phyloP scores from a whole-genome alignment of 2,888 invertebrate genomes.

The Acanthopleura granulata region DNA sequence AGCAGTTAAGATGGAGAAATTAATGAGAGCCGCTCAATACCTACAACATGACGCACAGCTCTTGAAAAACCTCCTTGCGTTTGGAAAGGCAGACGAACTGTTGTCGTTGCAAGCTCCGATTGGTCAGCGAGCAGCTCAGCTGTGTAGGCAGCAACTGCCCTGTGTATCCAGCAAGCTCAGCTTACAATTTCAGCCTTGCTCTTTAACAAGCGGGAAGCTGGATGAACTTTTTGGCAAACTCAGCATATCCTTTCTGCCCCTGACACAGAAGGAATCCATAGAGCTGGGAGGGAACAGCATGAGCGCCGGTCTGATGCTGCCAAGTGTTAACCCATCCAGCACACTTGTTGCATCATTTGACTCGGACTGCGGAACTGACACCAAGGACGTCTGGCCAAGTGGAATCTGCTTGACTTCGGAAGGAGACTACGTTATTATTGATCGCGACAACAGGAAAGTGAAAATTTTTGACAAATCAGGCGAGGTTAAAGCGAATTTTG shows the following conservation, averaged over 20 bases:
- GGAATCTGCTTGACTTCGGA: constrained; percentile 49
- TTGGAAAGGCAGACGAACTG: constrained; percentile 55
- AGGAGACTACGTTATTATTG: constrained; percentile 53
- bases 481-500: constrained; percentile 43
- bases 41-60: constrained; percentile 42
- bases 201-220: constrained; percentile 40
- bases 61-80: constrained; percentile 39
- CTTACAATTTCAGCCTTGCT: constrained; percentile 46
- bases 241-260: constrained; percentile 36
- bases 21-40: constrained; percentile 40
- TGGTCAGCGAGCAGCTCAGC: constrained; percentile 47
- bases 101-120: constrained; percentile 44
- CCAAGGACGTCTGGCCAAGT: constrained; percentile 61
- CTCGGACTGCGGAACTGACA: constrained; percentile 42
- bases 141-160: constrained; percentile 48
- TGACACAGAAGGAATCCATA: constrained; percentile 37
- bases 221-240: constrained; percentile 52
- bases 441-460: constrained; percentile 61
- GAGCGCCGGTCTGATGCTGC: constrained; percentile 42
- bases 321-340: constrained; percentile 38
- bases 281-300: constrained; percentile 31
- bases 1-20: constrained; percentile 35
- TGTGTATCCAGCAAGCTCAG: constrained; percentile 42
- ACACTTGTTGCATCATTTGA: constrained; percentile 43
- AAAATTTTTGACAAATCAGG: constrained; percentile 55